phyloP scores from a whole-genome alignment of 2,888 invertebrate species.

The Pomacea canaliculata region DNA sequence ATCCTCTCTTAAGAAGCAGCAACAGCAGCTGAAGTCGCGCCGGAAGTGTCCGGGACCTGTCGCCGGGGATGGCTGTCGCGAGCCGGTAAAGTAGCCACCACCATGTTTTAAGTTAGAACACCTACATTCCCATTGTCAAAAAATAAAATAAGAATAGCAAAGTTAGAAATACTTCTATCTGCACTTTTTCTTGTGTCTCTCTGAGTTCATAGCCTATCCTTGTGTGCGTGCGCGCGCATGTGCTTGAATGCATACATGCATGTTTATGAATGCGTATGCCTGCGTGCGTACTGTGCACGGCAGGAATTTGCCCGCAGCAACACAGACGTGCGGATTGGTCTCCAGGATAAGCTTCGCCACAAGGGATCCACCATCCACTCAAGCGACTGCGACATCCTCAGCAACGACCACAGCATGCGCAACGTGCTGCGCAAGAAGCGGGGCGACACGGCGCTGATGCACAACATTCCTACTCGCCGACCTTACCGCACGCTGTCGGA shows the following conservation, averaged over 20 bases:
- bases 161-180: too few relatives aligned
- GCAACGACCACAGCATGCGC: constrained; percentile 12
- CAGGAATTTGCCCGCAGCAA: constrained; percentile 26
- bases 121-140: too few relatives aligned
- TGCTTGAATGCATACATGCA: too few relatives aligned
- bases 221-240: too few relatives aligned
- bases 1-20: constrained; percentile 19
- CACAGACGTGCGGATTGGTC: constrained; percentile 16
- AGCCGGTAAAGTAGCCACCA: neutral
- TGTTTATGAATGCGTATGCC: too few relatives aligned
- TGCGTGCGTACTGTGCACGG: too few relatives aligned
- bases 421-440: constrained; percentile 25
- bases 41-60: constrained; percentile 8
- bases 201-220: too few relatives aligned
- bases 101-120: too few relatives aligned
- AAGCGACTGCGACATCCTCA: constrained; percentile 22
- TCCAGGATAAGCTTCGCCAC: constrained; percentile 19
- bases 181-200: too few relatives aligned
- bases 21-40: constrained; percentile 1
- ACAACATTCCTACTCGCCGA: neutral
- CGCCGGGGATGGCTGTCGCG: constrained; percentile 20
- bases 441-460: constrained; percentile 6
- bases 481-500: constrained; percentile 16
- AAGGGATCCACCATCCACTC: constrained; percentile 15
- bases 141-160: too few relatives aligned